Conservation (phyloP, 2,113 vertebrate genomes). For the Panurus biarmicus region DNA sequence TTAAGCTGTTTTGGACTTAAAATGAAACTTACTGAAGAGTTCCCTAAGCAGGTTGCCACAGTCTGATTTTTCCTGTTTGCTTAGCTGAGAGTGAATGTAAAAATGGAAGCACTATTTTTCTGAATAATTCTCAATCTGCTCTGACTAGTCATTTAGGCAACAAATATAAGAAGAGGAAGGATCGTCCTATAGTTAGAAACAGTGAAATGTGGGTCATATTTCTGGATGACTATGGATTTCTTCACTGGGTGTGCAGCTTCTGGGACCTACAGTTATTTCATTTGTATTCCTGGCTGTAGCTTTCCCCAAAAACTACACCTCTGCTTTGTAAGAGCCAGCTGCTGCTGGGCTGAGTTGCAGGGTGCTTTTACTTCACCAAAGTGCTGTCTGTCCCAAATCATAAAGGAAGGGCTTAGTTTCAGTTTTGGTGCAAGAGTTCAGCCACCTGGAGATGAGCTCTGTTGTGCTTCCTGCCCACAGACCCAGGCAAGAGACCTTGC, state of each 20-base stretch:
- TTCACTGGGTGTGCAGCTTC: neutral
- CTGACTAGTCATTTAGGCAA: neutral
- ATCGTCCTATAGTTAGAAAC: neutral
- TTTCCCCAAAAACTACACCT: neutral
- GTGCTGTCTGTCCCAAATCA: neutral
- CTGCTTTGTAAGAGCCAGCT: neutral
- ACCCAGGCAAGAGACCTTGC: neutral
- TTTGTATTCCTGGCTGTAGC: neutral
- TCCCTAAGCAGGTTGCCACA: neutral
- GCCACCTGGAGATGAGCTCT: fast-evolving
- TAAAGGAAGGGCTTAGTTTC: neutral
- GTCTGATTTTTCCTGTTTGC: neutral
- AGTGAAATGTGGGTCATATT: neutral
- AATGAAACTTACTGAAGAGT: neutral
- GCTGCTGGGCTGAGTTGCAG: neutral
- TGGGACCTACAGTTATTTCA: neutral
- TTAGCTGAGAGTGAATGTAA: neutral
- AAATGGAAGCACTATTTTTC: neutral
- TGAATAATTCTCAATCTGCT: neutral
- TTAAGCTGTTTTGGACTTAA: neutral
- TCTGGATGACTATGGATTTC: neutral
- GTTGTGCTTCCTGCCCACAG: neutral
- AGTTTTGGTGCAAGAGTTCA: neutral
- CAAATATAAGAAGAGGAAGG: neutral
- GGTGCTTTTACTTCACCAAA: neutral